phyloP scores from a whole-genome alignment of 2,797 vertebrate species.

The Perodicticus potto region DNA sequence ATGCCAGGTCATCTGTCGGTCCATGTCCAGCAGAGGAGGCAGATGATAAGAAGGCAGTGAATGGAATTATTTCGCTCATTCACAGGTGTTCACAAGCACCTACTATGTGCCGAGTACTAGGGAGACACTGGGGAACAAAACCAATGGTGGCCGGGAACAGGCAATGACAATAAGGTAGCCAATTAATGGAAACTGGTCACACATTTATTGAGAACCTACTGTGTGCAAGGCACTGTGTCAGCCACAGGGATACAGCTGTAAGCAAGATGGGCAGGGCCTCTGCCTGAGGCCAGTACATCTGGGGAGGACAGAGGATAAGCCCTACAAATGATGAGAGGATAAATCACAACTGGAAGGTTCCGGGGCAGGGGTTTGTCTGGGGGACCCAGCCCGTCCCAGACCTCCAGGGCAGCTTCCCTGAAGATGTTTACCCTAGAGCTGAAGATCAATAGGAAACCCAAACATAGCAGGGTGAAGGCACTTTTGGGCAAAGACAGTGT shows the following conservation, averaged over 20 bases:
- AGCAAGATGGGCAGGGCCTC: not conserved
- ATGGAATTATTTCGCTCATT: rapidly evolving
- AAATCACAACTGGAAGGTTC: not conserved
- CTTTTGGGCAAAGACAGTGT: not conserved
- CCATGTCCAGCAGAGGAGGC: rapidly evolving
- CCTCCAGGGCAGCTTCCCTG: not conserved
- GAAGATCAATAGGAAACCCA: not conserved
- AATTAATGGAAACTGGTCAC: not conserved
- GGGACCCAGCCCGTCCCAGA: not conserved
- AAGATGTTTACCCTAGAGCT: not conserved
- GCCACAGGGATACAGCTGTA: too few species aligned
- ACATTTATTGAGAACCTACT: not conserved
- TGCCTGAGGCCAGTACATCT: not conserved
- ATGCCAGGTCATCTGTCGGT: rapidly evolving
- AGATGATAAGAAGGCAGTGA: rapidly evolving
- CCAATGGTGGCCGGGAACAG: not conserved
- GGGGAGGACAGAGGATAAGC: too few species aligned
- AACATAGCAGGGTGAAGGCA: not conserved
- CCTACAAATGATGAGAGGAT: too few species aligned
- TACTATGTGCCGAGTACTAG: not conserved
- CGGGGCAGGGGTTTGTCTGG: rapidly evolving
- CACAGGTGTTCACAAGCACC: not conserved
- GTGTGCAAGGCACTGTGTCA: too few species aligned
- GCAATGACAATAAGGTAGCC: not conserved
- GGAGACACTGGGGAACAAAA: not conserved